Evolutionary conservation across 2,113 vertebrate species (phyloP), one percentile per base, ranked within the genome.

Genomic region (Thymallus thymallus): DNA sequence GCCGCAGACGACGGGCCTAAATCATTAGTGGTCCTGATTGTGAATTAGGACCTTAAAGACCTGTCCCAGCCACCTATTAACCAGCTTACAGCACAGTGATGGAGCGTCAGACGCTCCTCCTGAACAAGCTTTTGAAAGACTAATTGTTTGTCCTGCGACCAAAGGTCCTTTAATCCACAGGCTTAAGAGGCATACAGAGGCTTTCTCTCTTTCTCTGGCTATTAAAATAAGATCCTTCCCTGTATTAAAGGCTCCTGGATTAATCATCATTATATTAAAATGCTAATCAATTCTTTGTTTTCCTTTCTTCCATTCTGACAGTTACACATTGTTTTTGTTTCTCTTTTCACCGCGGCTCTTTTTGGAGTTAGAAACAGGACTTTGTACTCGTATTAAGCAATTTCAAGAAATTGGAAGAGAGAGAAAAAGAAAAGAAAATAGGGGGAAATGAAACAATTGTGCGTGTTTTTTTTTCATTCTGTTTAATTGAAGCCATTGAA

Each of bases 31-130:
- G 48, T 51, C 48, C 3, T 14, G 48, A 51, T 75, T 65, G 60
- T 85, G 75, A 86, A 88, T 84, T 70, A 85, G 85, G 78, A 83
- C 85, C 86, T 88, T 86, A 86, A 84, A 90, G 86, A 85, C 85
- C 78, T 81, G 79, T 83, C 70, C 76, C 76, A 69, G 69, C 78
- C 86, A 87, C 84, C 86, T 86, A 85, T 88, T 90, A 90, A 89
- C 87, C 82, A 83, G 89, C 87, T 88, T 85, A 86, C 80, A 81
- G 80, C 81, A 65, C 51, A 77, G 64, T 85, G 79, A 88, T 86
- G 86, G 84, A 84, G 82, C 77, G 58, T 56, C 84, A 82, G 82
- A 83, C 60, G 71, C 80, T 82, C 82, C 84, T 70, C 76, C 58
- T 75, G 80, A 82, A 88, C 84, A 78, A 77, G 68, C 72, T 85